These are phyloP conservation scores for Drosophila cognata DNA, from an alignment of 2,888 invertebrate species.

Conservation along the genomic window DNA sequence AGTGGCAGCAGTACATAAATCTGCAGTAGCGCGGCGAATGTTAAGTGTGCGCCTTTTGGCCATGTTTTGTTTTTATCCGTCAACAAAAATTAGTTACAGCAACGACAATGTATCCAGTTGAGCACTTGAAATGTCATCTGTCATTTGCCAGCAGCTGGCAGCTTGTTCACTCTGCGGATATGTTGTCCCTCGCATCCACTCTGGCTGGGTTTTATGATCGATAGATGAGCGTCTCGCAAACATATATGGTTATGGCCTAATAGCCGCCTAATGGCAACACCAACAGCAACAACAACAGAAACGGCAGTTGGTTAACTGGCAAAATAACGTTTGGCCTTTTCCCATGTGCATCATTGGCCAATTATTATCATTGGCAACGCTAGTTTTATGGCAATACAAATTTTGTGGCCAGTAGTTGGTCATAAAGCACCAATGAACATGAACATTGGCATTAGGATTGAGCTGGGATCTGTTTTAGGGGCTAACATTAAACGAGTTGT, in stretches of 20 bases:
- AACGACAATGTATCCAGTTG: slow-evolving; percentile 27
- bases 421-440: slow-evolving; percentile 57
- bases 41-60: slow-evolving; percentile 31
- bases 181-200: not conserved
- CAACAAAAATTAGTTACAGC: slow-evolving; percentile 72
- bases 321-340: slow-evolving; percentile 60
- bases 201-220: slow-evolving; percentile 60
- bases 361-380: slow-evolving; percentile 64
- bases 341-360: slow-evolving; percentile 78
- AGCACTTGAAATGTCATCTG: slow-evolving; percentile 75
- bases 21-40: slow-evolving; percentile 29
- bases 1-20: slow-evolving; percentile 45
- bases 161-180: not conserved
- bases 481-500: slow-evolving; percentile 33
- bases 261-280: slow-evolving; percentile 71
- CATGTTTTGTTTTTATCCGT: slow-evolving; percentile 27
- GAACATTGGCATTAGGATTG: slow-evolving; percentile 40
- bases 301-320: slow-evolving; percentile 25
- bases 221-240: slow-evolving; percentile 43
- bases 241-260: slow-evolving; percentile 74
- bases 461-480: slow-evolving; percentile 31
- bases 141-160: slow-evolving; percentile 70
- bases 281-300: slow-evolving; percentile 9
- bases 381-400: slow-evolving; percentile 52
- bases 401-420: slow-evolving; percentile 48